A percentile compares a stretch with the other conserved stretches of the same genome.
phyloP scores from a whole-genome alignment of 1,140 invertebrate species.

The Drosophila pallidifrons region DNA sequence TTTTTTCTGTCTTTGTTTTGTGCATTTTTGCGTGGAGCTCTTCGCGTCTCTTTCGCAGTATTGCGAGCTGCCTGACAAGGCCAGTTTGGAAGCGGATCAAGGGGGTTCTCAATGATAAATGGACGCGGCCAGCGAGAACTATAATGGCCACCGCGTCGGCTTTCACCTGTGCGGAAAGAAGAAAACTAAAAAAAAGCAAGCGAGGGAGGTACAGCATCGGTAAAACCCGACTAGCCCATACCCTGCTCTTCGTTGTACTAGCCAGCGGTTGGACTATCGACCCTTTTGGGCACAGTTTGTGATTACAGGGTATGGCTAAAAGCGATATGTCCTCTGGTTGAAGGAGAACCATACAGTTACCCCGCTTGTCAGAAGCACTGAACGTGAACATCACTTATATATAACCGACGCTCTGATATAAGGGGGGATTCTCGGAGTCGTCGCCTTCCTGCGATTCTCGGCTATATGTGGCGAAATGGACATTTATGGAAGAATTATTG shows the following conservation, averaged over 20 bases:
- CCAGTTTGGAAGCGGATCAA: conserved; percentile 42
- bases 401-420: conserved; percentile 21
- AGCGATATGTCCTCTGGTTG: conserved; percentile 4
- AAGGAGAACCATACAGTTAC: conserved; percentile 44
- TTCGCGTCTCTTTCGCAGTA: conserved; percentile 9
- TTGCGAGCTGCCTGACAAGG: conserved; percentile 66
- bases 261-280: not conserved
- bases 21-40: conserved; percentile 29
- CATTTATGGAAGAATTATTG: conserved; percentile 84
- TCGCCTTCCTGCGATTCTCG: conserved; percentile 59
- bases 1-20: conserved; percentile 18
- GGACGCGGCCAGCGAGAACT: conserved; percentile 73
- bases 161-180: conserved; percentile 67
- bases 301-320: conserved; percentile 9
- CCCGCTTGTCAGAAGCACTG: conserved; percentile 73
- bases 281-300: not conserved
- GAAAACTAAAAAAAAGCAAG: conserved; percentile 46
- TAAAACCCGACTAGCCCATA: not conserved
- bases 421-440: not conserved
- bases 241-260: not conserved
- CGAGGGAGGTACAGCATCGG: conserved; percentile 17
- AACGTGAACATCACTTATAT: conserved; percentile 73
- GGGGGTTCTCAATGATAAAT: conserved; percentile 67
- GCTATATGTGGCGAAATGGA: conserved; percentile 81
- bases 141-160: conserved; percentile 70